Conservation (phyloP, 1,140 invertebrate genomes). For the Aphis craccivora region DNA sequence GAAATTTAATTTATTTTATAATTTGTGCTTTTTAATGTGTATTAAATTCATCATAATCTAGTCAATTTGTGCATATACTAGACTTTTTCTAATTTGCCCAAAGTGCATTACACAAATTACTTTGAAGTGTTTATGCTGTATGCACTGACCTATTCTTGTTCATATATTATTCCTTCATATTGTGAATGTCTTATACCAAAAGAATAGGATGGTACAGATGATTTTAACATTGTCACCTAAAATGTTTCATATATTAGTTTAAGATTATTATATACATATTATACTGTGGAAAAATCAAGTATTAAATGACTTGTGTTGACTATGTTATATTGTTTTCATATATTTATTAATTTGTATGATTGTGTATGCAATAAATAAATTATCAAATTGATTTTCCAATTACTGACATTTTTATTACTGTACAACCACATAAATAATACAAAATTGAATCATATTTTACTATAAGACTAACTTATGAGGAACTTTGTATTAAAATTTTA, state of each 20-base stretch:
- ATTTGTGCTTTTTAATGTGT: not conserved
- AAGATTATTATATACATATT: not conserved
- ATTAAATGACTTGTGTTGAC: not conserved
- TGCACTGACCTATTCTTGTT: conserved; percentile 46
- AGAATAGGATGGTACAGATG: conserved; percentile 60
- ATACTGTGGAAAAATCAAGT: too few species aligned
- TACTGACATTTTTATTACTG: not conserved
- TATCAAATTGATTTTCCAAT: not conserved
- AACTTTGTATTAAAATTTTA: too few species aligned
- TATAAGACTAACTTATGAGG: too few species aligned
- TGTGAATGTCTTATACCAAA: conserved; percentile 62
- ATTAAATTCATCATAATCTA: not conserved
- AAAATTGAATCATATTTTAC: not conserved
- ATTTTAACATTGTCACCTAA: conserved; percentile 55
- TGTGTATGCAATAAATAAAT: not conserved
- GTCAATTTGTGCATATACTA: not conserved
- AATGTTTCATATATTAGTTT: not conserved
- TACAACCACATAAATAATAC: not conserved
- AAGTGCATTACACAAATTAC: not conserved
- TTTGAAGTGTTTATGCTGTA: not conserved
- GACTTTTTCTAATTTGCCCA: not conserved
- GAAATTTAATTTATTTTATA: not conserved
- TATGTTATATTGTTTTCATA: not conserved
- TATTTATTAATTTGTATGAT: not conserved
- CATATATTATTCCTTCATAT: conserved; percentile 56